Evolutionary conservation across 1,140 invertebrate genomes (phyloP).

Genomic region (Ectropis grisescens): DNA sequence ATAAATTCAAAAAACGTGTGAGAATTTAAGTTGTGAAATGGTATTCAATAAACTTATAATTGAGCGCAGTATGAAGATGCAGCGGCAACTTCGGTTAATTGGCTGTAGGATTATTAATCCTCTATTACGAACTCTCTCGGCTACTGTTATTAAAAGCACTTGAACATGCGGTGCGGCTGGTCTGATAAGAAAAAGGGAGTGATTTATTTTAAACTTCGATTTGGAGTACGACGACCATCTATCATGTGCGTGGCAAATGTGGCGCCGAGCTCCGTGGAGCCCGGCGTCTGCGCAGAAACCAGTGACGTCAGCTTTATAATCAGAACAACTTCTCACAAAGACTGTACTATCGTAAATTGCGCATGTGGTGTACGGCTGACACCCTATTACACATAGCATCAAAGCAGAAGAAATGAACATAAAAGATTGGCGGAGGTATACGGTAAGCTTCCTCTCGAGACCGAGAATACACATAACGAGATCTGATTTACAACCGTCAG

Average conservation of each 20-base stretch:
- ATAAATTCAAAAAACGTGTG: too few relatives aligned
- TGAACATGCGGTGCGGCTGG: slow-evolving; percentile 15
- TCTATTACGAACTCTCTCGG: too few relatives aligned
- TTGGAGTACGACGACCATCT: slow-evolving; percentile 18
- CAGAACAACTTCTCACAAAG: slow-evolving; percentile 14
- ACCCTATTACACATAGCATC: neutral
- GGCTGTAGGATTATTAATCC: too few relatives aligned
- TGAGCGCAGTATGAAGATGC: too few relatives aligned
- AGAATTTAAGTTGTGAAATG: too few relatives aligned
- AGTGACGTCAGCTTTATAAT: slow-evolving; percentile 46
- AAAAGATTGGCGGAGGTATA: slow-evolving; percentile 3
- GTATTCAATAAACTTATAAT: too few relatives aligned
- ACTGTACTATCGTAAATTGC: neutral
- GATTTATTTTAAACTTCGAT: slow-evolving; percentile 28
- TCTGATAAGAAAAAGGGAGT: slow-evolving; percentile 27
- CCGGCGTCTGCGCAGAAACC: slow-evolving; percentile 34
- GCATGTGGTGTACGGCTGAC: neutral
- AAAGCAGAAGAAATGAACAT: slow-evolving; percentile 3
- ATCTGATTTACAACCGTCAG: slow-evolving; percentile 39
- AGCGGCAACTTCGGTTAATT: too few relatives aligned
- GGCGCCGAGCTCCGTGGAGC: slow-evolving; percentile 33
- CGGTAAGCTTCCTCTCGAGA: slow-evolving; percentile 13
- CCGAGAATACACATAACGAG: slow-evolving; percentile 20
- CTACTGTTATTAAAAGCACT: slow-evolving; percentile 23
- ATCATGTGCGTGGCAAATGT: slow-evolving; percentile 57